A percentile compares a stretch with the other conserved stretches of the same genome.
Evolutionary conservation across 2,113 vertebrate species (phyloP).

Genomic region (Meles meles): DNA sequence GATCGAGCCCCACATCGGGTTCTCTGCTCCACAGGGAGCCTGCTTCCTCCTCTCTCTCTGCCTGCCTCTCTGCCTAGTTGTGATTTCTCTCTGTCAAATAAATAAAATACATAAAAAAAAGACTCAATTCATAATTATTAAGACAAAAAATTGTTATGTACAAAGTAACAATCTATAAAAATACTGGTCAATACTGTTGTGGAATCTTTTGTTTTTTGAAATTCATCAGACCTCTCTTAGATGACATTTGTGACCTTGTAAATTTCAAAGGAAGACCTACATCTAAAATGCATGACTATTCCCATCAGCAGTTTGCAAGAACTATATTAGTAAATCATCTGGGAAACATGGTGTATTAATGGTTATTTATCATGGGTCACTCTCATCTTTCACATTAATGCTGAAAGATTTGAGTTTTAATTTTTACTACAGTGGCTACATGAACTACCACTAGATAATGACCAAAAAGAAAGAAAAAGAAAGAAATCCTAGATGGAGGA

Average conservation of each 20-base stretch:
- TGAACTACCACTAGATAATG: not conserved
- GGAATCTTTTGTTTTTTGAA: not conserved
- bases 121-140: not conserved
- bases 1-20: no score
- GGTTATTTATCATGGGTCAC: not conserved
- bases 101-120: no score
- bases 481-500: not conserved
- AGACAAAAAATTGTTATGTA: not conserved
- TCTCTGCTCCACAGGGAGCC: no score
- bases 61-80: no score
- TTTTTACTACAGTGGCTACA: not conserved
- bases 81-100: no score
- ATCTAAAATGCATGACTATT: constrained; percentile 12
- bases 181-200: not conserved
- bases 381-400: constrained; percentile 27
- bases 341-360: not conserved
- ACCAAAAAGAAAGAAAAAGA: not conserved
- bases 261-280: not conserved
- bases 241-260: not conserved
- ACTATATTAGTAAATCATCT: constrained; percentile 8
- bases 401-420: not conserved
- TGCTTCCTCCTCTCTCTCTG: no score
- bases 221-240: not conserved
- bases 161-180: not conserved
- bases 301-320: not conserved